Evolutionary conservation across 2,888 invertebrate genomes (phyloP), one percentile per base, ranked within the genome.

Genomic region (Noctua comes): DNA sequence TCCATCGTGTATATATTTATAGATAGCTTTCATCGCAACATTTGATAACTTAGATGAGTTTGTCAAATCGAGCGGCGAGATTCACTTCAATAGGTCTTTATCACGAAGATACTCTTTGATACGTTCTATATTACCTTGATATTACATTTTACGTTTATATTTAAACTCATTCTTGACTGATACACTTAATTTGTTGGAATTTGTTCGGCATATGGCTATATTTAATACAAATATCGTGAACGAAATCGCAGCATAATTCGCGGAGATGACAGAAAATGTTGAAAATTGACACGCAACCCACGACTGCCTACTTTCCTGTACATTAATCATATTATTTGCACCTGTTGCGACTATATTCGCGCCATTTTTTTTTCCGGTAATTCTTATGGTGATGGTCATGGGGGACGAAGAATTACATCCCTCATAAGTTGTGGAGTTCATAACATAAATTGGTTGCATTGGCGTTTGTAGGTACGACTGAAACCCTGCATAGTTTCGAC

Each of bases 301-400:
- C 71, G 73, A 74, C 68, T 77, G 75, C 84, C 69, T 77, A 85
- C 80, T 80, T 86, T 87, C 84, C 83, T 68, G 80, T 80, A 88
- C 88, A 91, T 90, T 90, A 89, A 92, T 91, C 89, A 89, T 79
- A 84, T 89, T 88, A 88, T 88, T 88, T 91, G 86, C 90, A 92
- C 92, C 92, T 92, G 92, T 92, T 92, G 92, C 91, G 74, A 86
- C 79, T 84, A 85, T 85, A 87, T 88, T 88, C 76, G 77, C 76
- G 68, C 71, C 75, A 86, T 79, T 79, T 84, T 83, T 83, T 36
- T 83, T 75, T 76, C 54, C 62, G 69, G 73, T 78, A 73, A 76
- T 65, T 84, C 65, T 40, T 73, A 51, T 54, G 69, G 77, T 66
- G 51, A 83, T 83, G 66, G 65, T 83, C 57, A 77, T 66, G 66